Evolutionary conservation across 2,797 vertebrate genomes (phyloP).

Genomic region (Euthynnus affinis): DNA sequence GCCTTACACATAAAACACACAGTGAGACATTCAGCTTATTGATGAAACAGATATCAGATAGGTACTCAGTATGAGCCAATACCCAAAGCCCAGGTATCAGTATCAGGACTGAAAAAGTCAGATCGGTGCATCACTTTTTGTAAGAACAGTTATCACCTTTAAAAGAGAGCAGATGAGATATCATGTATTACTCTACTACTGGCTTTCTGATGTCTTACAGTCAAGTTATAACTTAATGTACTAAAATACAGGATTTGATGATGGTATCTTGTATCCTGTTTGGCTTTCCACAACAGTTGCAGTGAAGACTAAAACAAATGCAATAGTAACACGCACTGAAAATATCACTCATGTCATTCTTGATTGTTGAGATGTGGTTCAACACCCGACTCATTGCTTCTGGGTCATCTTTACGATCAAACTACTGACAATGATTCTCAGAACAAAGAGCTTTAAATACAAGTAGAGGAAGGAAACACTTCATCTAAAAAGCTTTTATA

Average conservation of each 20-base stretch:
- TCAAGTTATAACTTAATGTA: neutral
- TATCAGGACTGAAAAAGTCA: too few species aligned
- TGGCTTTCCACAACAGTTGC: neutral
- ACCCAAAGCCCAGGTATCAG: too few species aligned
- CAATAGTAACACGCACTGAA: too few species aligned
- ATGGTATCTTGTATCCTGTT: neutral
- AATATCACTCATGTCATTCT: neutral
- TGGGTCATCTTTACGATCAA: neutral
- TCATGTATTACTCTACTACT: neutral
- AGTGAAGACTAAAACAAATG: neutral
- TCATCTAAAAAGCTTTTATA: neutral
- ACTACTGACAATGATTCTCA: neutral
- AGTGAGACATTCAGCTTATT: too few species aligned
- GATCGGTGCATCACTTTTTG: neutral
- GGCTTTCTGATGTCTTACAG: too few species aligned
- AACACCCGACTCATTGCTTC: slow-evolving; percentile 12
- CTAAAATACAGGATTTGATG: neutral
- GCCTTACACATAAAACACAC: too few species aligned
- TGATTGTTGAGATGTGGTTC: neutral
- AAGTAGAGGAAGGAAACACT: neutral
- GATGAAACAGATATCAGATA: too few species aligned
- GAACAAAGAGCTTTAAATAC: slow-evolving; percentile 9
- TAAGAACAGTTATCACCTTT: neutral
- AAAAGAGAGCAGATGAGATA: neutral
- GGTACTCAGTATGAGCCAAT: too few species aligned